Percentiles rank a stretch among this genome's conserved stretches.
These are phyloP conservation scores for Vannuccia rotundouncinata DNA, from an alignment of 2,888 invertebrate species.

Conservation along the genomic window DNA sequence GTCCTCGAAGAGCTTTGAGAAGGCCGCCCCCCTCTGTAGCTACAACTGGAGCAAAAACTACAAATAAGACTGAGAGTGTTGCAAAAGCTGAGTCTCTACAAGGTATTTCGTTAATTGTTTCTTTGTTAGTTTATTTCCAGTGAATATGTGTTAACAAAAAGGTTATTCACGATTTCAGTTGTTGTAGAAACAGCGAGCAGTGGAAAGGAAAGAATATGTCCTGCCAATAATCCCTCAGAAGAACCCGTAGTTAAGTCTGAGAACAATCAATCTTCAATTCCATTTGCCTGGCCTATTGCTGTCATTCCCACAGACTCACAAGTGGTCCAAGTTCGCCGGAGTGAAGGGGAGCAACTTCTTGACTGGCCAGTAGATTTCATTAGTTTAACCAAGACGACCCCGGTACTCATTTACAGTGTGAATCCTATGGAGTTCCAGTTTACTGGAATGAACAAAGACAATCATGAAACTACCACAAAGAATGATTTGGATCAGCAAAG, in stretches of 20 bases:
- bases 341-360: neutral
- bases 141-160: too few relatives aligned
- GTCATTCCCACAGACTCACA: neutral
- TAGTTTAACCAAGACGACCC: neutral
- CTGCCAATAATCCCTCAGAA: too few relatives aligned
- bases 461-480: neutral
- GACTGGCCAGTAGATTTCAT: conserved; percentile 9
- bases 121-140: too few relatives aligned
- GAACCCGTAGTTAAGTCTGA: too few relatives aligned
- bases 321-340: neutral
- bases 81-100: too few relatives aligned
- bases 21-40: neutral
- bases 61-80: too few relatives aligned
- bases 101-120: too few relatives aligned
- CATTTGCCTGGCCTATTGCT: neutral
- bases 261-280: neutral
- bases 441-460: neutral
- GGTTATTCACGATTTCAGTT: too few relatives aligned
- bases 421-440: neutral
- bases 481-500: neutral
- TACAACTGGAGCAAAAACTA: neutral
- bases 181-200: too few relatives aligned
- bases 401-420: neutral
- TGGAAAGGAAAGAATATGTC: too few relatives aligned
- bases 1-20: neutral